phyloP scores from a whole-genome alignment of 2,888 invertebrate species.

The Epinotia ramella region DNA sequence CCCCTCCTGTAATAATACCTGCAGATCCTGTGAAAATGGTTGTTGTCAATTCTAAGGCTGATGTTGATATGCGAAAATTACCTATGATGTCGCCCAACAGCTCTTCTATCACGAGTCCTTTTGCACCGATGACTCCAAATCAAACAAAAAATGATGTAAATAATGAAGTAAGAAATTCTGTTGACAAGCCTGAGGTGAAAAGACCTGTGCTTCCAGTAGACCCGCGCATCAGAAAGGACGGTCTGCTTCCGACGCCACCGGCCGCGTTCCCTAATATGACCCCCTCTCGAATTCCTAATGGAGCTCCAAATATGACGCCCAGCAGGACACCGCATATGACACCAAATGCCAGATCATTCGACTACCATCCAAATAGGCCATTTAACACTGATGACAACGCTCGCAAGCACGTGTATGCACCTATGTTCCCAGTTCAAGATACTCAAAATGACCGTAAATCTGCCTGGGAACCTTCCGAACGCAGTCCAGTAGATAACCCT shows the following conservation, averaged over 20 bases:
- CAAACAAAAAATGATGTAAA: conserved; percentile 37
- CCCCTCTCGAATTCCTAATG: conserved; percentile 46
- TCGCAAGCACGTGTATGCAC: conserved; percentile 72
- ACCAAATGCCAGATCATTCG: conserved; percentile 60
- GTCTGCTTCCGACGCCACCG: conserved; percentile 17
- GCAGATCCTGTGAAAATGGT: conserved; percentile 67
- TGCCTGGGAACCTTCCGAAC: conserved; percentile 50
- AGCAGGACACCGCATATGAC: conserved; percentile 50
- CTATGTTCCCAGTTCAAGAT: conserved; percentile 60
- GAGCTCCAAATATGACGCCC: conserved; percentile 50
- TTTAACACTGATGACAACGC: conserved; percentile 61
- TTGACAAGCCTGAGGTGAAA: conserved; percentile 49
- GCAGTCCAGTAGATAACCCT: conserved; percentile 31
- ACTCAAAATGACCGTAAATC: conserved; percentile 52
- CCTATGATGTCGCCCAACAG: conserved; percentile 52
- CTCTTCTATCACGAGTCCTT: neutral
- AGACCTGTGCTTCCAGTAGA: conserved; percentile 53
- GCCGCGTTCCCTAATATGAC: conserved; percentile 42
- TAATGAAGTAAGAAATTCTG: conserved; percentile 47
- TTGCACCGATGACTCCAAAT: conserved; percentile 25
- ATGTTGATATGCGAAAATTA: conserved; percentile 74
- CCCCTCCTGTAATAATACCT: conserved; percentile 75
- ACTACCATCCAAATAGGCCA: conserved; percentile 62
- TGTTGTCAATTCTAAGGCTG: conserved; percentile 55
- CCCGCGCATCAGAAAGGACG: conserved; percentile 60